Base-by-base conservation (phyloP, 2,113 vertebrate species). In the Bagarius yarrelli region DNA sequence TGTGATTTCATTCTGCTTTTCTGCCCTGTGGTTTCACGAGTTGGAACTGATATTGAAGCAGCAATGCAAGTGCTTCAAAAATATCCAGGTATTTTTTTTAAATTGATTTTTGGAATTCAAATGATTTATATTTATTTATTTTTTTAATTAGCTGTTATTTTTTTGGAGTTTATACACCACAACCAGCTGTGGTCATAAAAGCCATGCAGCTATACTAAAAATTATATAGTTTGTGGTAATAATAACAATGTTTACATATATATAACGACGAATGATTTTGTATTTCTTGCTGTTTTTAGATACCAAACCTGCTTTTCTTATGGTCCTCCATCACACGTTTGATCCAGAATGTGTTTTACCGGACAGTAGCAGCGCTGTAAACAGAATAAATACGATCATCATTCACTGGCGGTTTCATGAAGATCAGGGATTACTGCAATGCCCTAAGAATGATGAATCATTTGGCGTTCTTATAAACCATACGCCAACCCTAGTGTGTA, bases 341-440 rank as follows among this genome's bases (percentile, higher is more conserved):
- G 27, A 84, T 4, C 15, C 47, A 66, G 44, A 76, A 1, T 27
- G 13, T 15, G 27, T 40, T 40, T 15, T 80, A 56, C 36, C 11
- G 66, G 56, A 76, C n/a, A 79, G 64, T 70, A 70, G 34, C 23
- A 69, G 60, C 25, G 11, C 9, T 61, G 83, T 87, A 77, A 1
- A 8, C 0, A 57, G 84, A 15, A 0, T 0, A 0, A 57, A 70
- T 0, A 0, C 1, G 4, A 75, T 89, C 36, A 85, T 83, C 8
- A 86, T 89, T 40, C 81, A 89, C 78, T 53, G 0, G 57, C 86
- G 89, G 19, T 86, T 89, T 76, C 0, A 75, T 25, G 34, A 88
- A 3, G 0, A 23, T 1, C 1, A 8, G 15, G 75, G 75, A 52
- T 23, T 89, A 18, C 71, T 89, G 61, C 0, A 5, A 0, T 84